Percentiles rank a stretch among this genome's conserved stretches.
Evolutionary conservation across 2,113 vertebrate genomes (phyloP).

Genomic region (Pseudorasbora parva): DNA sequence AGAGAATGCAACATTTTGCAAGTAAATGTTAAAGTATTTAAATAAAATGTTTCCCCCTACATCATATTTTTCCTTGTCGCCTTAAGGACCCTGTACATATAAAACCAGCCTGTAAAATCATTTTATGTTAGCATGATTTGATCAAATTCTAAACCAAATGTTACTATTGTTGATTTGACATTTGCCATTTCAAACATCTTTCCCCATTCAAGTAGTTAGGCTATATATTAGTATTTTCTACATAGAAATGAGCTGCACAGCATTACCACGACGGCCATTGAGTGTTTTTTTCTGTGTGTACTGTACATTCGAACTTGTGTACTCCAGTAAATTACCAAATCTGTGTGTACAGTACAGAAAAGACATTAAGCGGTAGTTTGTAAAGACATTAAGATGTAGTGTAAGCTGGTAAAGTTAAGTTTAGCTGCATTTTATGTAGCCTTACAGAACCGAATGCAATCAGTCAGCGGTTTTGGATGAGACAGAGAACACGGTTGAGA

Average conservation of each 20-base stretch:
- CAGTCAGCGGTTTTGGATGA: slow-evolving; percentile 33
- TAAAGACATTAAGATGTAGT: neutral
- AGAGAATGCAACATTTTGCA: too few species aligned
- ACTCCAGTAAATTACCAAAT: neutral
- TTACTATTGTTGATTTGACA: neutral
- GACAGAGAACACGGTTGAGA: neutral
- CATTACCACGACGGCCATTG: neutral
- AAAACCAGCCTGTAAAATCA: neutral
- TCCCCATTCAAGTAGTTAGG: neutral
- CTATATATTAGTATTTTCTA: neutral
- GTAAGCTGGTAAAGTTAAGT: neutral
- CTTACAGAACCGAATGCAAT: slow-evolving; percentile 21
- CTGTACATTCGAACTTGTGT: neutral
- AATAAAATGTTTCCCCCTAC: too few species aligned
- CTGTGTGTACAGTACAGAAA: neutral
- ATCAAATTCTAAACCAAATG: neutral
- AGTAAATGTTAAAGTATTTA: too few species aligned
- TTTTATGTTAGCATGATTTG: neutral
- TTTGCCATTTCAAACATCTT: neutral
- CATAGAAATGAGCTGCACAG: neutral
- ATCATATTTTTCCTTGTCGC: too few species aligned
- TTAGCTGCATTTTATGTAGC: neutral
- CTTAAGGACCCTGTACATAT: too few species aligned
- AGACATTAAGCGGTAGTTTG: too few species aligned
- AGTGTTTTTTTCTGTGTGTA: neutral